These are phyloP conservation scores for Lagorchestes hirsutus DNA, from an alignment of 2,797 vertebrate species.

Conservation along the genomic window DNA sequence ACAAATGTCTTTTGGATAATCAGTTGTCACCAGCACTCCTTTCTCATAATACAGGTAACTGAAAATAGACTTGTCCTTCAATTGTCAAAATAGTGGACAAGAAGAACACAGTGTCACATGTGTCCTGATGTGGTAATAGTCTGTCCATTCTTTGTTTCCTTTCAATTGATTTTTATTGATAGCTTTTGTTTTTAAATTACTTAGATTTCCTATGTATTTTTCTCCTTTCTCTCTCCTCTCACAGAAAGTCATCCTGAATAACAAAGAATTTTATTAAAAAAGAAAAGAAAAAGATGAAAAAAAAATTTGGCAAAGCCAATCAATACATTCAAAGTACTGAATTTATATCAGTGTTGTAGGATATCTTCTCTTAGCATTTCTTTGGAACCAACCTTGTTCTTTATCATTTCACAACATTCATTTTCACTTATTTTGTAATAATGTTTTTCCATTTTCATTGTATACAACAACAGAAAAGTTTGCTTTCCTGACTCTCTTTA, in stretches of 20 bases:
- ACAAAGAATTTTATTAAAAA: neutral
- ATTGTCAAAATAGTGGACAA: neutral
- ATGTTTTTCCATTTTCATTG: neutral
- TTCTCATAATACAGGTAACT: slow-evolving; percentile 28
- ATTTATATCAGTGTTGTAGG: neutral
- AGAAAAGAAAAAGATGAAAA: neutral
- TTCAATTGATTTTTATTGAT: neutral
- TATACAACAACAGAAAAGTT: neutral
- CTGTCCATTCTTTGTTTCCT: neutral
- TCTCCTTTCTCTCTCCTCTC: neutral
- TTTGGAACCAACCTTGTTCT: neutral
- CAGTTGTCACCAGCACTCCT: slow-evolving; percentile 31
- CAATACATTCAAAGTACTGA: neutral
- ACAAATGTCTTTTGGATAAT: slow-evolving; percentile 23
- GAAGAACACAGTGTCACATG: slow-evolving; percentile 13
- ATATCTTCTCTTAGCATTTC: neutral
- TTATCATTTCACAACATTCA: neutral
- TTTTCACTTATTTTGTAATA: neutral
- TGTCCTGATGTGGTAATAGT: neutral
- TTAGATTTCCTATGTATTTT: neutral
- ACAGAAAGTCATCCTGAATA: neutral
- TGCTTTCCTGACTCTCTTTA: neutral
- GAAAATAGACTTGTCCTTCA: slow-evolving; percentile 32
- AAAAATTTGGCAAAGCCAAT: neutral
- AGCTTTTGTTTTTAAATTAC: neutral